Evolutionary conservation across 2,113 vertebrate genomes (phyloP), one percentile per base, ranked within the genome.

Genomic region (Cyrtonyx montezumae): DNA sequence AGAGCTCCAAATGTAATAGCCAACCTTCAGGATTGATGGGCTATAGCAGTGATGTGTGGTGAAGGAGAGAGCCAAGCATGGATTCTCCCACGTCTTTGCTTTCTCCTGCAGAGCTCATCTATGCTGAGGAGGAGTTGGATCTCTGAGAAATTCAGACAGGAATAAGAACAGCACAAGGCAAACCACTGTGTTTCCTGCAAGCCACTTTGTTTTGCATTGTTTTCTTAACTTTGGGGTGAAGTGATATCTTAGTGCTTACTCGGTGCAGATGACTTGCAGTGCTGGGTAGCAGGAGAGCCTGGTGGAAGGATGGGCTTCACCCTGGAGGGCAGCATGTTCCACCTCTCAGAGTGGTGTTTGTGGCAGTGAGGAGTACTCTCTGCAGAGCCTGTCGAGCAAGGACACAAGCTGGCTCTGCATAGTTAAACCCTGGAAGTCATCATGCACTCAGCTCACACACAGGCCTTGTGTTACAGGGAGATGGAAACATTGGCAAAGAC

Each of bases 31-130:
- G 22, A 49, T 2, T 55, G 45, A 22, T 6, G 55, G 16, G 34
- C 11, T 65, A 17, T 32, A 36, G 4, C 37, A 62, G 23, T 0
- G 0, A 20, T 58, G 8, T 0, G 4, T 11, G 12, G 45, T 74
- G 37, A 80, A 67, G 32, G 61, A 67, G 9, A 32, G 8, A 69
- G 19, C 8, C 1, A 5, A 42, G 9, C 5, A 17, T 32, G 37
- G 25, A 3, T 5, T 42, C 6, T 66, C 18, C 6, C 4, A n/a
- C 16, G 13, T 11, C 11, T 88, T 65, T 73, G 5, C 23, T 76
- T 68, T 61, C 46, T 84, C 32, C 46, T 91, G 32, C 40, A 69
- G 34, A 85, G 18, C 19, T 90, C 19, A 61, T 7, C 8, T 1
- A 3, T 26, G n/a, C 28, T 91, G 49, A 79, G 19, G 15, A 90